Base-by-base conservation (phyloP, 2,797 vertebrate genomes). In the Cyclura pinguis region DNA sequence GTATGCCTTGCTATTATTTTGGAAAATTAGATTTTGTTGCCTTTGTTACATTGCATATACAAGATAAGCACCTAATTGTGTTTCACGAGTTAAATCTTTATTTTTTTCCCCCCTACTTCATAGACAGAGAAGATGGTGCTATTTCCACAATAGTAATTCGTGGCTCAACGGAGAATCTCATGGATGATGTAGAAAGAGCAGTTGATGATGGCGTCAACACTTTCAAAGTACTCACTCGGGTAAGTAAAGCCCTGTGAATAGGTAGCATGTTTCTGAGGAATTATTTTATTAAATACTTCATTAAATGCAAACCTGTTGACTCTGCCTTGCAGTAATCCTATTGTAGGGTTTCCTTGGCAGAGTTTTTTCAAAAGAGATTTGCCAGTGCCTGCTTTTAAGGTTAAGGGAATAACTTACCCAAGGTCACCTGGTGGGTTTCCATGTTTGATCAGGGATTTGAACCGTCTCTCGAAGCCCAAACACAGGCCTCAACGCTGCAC, bases 131-230 rank as follows among this genome's bases (percentile, higher is more conserved):
- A 93, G 99, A 99, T 22, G 98, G 98, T 4, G 97, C 98, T 90
- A 98, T 99, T 95, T 98, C 99, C 29, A 99, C 99, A 0, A 97
- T 99, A 93, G 98, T 99, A 64, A 98, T 99, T 95, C 98, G 99
- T 95, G 99, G 99, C 59, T 99, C 99, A 89, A 99, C 99, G 47
- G 99, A 99, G 92, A 99, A 99, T 92, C 97, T 99, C 90, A 99
- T 99, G 99, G 99, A 99, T 95, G 99, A 99, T 88, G 98, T 99
- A 80, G 99, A 99, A 96, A 97, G 99, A 92, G 99, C 99, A 22
- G 96, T 99, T 3, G 99, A 99, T 91, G 99, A 99, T 93, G 99
- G 98, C 3, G 99, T 99, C 87, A 99, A 99, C 95, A 99, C 98
- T 92, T 99, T 99, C 96, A 99, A 99, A 98, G 98, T 99, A 91